A percentile compares a stretch with the other conserved stretches of the same genome.
Evolutionary conservation across 2,797 vertebrate genomes (phyloP).

Genomic region (Neopelma chrysocephalum): DNA sequence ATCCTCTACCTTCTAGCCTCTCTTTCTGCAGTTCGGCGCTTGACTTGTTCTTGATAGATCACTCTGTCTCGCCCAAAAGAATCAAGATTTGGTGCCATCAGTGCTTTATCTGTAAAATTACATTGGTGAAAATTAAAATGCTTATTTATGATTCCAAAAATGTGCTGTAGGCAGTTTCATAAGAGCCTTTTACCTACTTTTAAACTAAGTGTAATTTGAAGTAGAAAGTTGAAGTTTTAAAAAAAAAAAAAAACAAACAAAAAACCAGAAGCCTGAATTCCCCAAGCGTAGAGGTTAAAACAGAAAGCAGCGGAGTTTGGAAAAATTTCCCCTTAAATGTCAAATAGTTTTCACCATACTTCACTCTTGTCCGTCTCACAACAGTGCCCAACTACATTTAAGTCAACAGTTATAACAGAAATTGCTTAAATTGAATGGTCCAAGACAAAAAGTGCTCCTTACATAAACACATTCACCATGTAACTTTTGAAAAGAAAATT

Average conservation of each 20-base stretch:
- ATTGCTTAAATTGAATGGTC: neutral
- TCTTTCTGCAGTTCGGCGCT: constrained; percentile 95
- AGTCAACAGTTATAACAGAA: neutral
- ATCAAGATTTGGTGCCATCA: constrained; percentile 96
- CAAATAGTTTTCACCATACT: neutral
- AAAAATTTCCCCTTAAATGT: neutral
- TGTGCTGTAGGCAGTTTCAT: constrained; percentile 56
- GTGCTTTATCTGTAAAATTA: constrained; percentile 91
- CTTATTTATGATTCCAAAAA: constrained; percentile 14
- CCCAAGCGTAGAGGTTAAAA: constrained; percentile 2
- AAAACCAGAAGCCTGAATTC: neutral
- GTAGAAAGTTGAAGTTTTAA: neutral
- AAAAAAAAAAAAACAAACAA: neutral
- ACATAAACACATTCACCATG: neutral
- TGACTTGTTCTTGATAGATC: constrained; percentile 91
- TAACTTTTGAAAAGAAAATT: constrained; percentile 1
- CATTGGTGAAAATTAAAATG: constrained; percentile 75
- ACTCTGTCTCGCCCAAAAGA: constrained; percentile 92
- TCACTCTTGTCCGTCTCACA: neutral
- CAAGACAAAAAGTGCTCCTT: neutral
- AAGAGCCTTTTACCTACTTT: constrained; percentile 54
- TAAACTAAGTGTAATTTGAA: constrained; percentile 41
- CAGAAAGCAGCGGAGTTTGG: neutral
- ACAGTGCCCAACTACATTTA: neutral
- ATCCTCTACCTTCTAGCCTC: constrained; percentile 91